These are phyloP conservation scores for Chloroclystis v-ata DNA, from an alignment of 2,888 invertebrate genomes.

Conservation along the genomic window DNA sequence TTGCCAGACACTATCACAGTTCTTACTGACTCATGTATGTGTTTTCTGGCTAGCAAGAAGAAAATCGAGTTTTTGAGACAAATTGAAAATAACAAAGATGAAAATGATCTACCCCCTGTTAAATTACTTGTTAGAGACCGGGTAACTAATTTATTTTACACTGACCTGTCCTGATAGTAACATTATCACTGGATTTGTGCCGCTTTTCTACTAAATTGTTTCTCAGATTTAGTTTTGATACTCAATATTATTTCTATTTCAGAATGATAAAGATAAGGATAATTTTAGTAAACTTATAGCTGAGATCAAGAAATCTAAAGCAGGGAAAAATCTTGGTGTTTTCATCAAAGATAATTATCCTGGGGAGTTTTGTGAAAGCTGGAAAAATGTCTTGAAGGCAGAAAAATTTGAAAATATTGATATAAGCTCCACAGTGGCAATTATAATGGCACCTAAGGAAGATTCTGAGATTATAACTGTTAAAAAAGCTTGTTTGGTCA, in stretches of 20 bases:
- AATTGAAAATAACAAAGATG: slow-evolving; percentile 90
- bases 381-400: slow-evolving; percentile 87
- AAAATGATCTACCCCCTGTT: slow-evolving; percentile 87
- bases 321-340: slow-evolving; percentile 91
- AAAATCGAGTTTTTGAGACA: slow-evolving; percentile 97
- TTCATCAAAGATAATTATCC: slow-evolving; percentile 96
- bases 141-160: slow-evolving; percentile 68
- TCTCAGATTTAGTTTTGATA: too few species aligned
- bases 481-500: slow-evolving; percentile 94
- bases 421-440: slow-evolving; percentile 89
- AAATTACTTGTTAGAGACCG: slow-evolving; percentile 93
- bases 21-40: slow-evolving; percentile 89
- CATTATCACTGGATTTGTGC: too few species aligned
- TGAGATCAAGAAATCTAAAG: slow-evolving; percentile 91
- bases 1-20: slow-evolving; percentile 97
- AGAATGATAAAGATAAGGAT: slow-evolving; percentile 94
- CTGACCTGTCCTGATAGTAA: too few species aligned
- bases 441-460: slow-evolving; percentile 96
- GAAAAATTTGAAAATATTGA: slow-evolving; percentile 92
- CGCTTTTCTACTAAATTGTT: too few species aligned
- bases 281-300: slow-evolving; percentile 89
- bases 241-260: slow-evolving; percentile 8
- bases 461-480: slow-evolving; percentile 93
- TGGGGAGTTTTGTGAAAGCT: slow-evolving; percentile 94
- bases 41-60: slow-evolving; percentile 97